A percentile compares a stretch with the other conserved stretches of the same genome.
phyloP scores from a whole-genome alignment of 1,140 invertebrate species.

The Neocloeon triangulifer region DNA sequence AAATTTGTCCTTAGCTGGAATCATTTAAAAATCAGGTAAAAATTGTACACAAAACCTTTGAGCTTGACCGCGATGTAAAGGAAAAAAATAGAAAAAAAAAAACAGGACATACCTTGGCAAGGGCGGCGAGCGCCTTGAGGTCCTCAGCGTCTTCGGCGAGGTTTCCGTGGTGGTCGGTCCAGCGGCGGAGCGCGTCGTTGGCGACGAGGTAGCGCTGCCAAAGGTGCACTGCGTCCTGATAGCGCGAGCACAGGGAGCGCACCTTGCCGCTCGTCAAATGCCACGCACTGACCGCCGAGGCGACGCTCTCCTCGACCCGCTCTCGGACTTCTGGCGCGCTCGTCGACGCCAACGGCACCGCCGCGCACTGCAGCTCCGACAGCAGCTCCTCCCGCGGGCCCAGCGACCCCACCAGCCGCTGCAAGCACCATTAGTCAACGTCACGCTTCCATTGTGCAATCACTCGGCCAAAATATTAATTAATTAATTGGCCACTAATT shows the following conservation, averaged over 20 bases:
- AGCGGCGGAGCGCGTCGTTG: conserved; percentile 42
- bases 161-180: conserved; percentile 46
- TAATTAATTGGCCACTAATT: no score
- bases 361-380: conserved; percentile 36
- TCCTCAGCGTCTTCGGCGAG: no score
- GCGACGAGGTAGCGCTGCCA: conserved; percentile 55
- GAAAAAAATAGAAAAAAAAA: no score
- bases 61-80: no score
- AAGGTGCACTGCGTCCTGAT: conserved; percentile 44
- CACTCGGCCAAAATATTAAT: no score
- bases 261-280: conserved; percentile 47
- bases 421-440: conserved; percentile 13
- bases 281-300: conserved; percentile 50
- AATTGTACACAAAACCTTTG: no score
- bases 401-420: conserved; percentile 37
- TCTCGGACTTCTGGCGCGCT: conserved; percentile 42
- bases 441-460: no score
- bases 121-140: no score
- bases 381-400: conserved; percentile 40
- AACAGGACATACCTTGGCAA: conserved; percentile 42
- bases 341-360: conserved; percentile 39
- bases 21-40: no score
- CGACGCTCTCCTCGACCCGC: conserved; percentile 37
- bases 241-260: conserved; percentile 43
- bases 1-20: no score